Conservation (phyloP, 2,797 vertebrate species). For the Adrianichthys oophorus region DNA sequence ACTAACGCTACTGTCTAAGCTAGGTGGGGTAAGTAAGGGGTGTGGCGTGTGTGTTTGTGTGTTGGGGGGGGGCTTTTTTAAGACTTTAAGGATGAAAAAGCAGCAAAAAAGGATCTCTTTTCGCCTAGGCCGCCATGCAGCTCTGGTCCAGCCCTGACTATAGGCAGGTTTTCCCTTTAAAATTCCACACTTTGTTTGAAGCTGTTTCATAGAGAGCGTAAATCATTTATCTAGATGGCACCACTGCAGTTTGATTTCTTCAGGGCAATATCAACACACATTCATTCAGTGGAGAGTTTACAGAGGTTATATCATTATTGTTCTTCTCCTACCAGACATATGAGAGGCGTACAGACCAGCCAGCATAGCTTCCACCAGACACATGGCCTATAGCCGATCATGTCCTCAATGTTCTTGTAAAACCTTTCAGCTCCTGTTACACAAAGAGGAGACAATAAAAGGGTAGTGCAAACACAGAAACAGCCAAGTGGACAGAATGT, state of each 20-base stretch:
- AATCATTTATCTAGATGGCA: slow-evolving; percentile 29
- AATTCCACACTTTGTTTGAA: too few species aligned
- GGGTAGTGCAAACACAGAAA: slow-evolving; percentile 16
- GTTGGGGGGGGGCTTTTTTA: too few species aligned
- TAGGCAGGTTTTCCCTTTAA: too few species aligned
- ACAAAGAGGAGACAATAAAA: slow-evolving; percentile 14
- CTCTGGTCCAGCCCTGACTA: too few species aligned
- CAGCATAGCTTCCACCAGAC: slow-evolving; percentile 92
- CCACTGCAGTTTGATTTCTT: slow-evolving; percentile 8
- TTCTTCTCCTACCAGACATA: slow-evolving; percentile 82
- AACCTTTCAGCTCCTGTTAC: slow-evolving; percentile 86
- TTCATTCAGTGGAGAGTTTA: slow-evolving; percentile 5
- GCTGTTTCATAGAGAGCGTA: slow-evolving; percentile 1
- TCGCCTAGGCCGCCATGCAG: too few species aligned
- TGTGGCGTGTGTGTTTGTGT: too few species aligned
- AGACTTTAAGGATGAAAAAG: too few species aligned
- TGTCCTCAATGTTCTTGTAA: slow-evolving; percentile 89
- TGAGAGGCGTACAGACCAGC: slow-evolving; percentile 86
- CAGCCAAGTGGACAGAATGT: neutral
- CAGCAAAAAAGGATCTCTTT: too few species aligned
- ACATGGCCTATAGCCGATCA: slow-evolving; percentile 91
- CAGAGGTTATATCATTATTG: slow-evolving; percentile 9
- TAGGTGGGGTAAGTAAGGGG: too few species aligned
- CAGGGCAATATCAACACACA: neutral
- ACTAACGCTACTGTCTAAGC: too few species aligned